These are phyloP conservation scores for Bothrops jararaca DNA, from an alignment of 2,113 vertebrate species.

Conservation along the genomic window DNA sequence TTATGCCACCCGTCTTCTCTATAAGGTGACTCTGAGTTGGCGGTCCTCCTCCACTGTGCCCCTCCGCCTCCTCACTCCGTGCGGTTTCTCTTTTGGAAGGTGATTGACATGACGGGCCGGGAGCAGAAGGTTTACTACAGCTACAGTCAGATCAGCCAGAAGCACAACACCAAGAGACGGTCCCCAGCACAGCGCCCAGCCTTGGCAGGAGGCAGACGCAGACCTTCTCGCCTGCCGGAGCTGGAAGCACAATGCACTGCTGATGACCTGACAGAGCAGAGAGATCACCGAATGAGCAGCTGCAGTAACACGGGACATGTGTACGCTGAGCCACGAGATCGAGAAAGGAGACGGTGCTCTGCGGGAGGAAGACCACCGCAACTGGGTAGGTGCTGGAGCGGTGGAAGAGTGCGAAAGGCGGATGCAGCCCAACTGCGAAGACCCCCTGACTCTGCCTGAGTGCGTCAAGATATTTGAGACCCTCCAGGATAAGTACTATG, in stretches of 20 bases:
- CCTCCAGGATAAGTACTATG: slow-evolving; percentile 88
- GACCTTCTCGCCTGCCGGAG: slow-evolving; percentile 86
- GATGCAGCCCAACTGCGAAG: slow-evolving; percentile 66
- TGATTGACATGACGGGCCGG: slow-evolving; percentile 97
- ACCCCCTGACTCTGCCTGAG: slow-evolving; percentile 77
- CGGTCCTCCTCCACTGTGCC: neutral
- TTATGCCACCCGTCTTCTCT: neutral
- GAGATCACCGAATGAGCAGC: slow-evolving; percentile 93
- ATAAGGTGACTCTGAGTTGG: too few species aligned
- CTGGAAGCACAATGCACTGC: slow-evolving; percentile 98
- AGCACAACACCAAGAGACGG: slow-evolving; percentile 89
- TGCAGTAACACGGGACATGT: slow-evolving; percentile 92
- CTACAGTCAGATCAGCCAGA: slow-evolving; percentile 96
- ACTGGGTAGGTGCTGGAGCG: slow-evolving; percentile 80
- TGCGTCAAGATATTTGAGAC: slow-evolving; percentile 87
- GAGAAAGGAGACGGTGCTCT: slow-evolving; percentile 77
- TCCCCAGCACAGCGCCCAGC: slow-evolving; percentile 53
- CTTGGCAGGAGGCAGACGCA: slow-evolving; percentile 77
- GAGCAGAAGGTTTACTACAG: slow-evolving; percentile 97
- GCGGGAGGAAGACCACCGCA: slow-evolving; percentile 78
- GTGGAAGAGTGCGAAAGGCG: slow-evolving; percentile 87
- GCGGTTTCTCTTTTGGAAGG: slow-evolving; percentile 64
- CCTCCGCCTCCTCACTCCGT: neutral
- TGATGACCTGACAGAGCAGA: slow-evolving; percentile 94
- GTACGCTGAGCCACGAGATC: slow-evolving; percentile 90